Evolutionary conservation across 2,797 vertebrate species (phyloP).

Genomic region (Enteromius viviparus): DNA sequence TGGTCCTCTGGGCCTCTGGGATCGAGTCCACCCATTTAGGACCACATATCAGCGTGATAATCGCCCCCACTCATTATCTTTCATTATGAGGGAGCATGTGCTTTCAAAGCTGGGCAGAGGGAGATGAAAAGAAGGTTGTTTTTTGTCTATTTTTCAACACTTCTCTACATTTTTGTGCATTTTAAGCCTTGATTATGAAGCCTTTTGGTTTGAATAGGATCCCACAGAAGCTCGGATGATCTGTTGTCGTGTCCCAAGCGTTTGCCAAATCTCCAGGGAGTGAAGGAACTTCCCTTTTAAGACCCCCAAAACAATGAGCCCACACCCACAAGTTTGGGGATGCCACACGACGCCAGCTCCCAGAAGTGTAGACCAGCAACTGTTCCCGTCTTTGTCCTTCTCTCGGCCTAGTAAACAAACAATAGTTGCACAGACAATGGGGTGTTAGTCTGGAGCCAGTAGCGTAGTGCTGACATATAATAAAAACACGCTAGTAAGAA

Average conservation of each 20-base stretch:
- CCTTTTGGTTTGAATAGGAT: neutral
- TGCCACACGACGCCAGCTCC: constrained; percentile 56
- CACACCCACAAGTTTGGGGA: constrained; percentile 52
- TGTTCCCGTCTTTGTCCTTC: constrained; percentile 59
- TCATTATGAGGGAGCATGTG: constrained; percentile 65
- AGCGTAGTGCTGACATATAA: constrained; percentile 43
- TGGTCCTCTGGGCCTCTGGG: constrained; percentile 48
- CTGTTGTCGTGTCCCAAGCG: neutral
- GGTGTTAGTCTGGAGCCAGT: constrained; percentile 47
- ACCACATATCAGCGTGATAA: constrained; percentile 60
- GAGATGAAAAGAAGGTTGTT: constrained; percentile 32
- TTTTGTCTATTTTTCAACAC: neutral
- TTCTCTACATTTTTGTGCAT: neutral
- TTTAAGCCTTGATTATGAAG: neutral
- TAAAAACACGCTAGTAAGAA: constrained; percentile 44
- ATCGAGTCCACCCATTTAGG: constrained; percentile 57
- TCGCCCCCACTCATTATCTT: constrained; percentile 62
- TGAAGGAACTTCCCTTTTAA: constrained; percentile 26
- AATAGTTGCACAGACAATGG: constrained; percentile 59
- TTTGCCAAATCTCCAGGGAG: constrained; percentile 8
- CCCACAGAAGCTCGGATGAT: constrained; percentile 4
- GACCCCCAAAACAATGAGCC: constrained; percentile 52
- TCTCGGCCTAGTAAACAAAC: constrained; percentile 61
- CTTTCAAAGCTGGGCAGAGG: constrained; percentile 48
- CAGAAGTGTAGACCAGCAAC: constrained; percentile 38